Base-by-base conservation (phyloP, 2,797 vertebrate genomes). In the Mus spretus region DNA sequence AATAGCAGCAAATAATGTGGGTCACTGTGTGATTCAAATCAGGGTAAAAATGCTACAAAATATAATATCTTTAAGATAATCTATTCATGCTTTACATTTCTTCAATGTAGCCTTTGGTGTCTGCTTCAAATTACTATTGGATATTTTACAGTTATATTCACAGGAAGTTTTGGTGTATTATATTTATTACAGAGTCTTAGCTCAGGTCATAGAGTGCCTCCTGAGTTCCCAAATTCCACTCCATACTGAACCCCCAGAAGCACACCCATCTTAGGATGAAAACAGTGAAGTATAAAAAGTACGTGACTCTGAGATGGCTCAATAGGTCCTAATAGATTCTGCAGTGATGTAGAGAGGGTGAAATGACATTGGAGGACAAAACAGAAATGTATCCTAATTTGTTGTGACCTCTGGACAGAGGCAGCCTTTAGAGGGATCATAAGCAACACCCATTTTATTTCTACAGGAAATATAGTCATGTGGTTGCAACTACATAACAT, bases 171-270 rank as follows among this genome's bases (percentile, higher is more conserved):
- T 89, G 13, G 28, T 44, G 67, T 20, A 24, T 15, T 65, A 20
- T 19, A 8, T 72, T 80, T 70, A 11, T 83, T 96, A 74, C 92
- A 92, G 4, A 40, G 85, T 93, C 67, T 94, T 81, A 77, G 10
- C n/a, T 95, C 20, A 24, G 26, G 24, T 78, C 63, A 72, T 77
- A 89, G 93, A 90, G 81, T 91, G 14, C 9, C 77, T 28, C 17
- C 20, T 57, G 63, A 93, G 40, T 57, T 63, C 44, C 11, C 70
- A 95, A 83, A 72, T 91, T 83, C 82, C 1, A 70, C 3, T 37
- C 3, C 65, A 40, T 65, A 57, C 5, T 65, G 37, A 91, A 85
- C 1, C 0, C 24, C 37, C 24, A 89, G 44, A 89, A 67, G 34
- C 31, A 78, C 9, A 20, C 37, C 28, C 50, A 37, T 24, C 12